phyloP scores from a whole-genome alignment of 2,888 invertebrate species.

The Conchocele bisecta region DNA sequence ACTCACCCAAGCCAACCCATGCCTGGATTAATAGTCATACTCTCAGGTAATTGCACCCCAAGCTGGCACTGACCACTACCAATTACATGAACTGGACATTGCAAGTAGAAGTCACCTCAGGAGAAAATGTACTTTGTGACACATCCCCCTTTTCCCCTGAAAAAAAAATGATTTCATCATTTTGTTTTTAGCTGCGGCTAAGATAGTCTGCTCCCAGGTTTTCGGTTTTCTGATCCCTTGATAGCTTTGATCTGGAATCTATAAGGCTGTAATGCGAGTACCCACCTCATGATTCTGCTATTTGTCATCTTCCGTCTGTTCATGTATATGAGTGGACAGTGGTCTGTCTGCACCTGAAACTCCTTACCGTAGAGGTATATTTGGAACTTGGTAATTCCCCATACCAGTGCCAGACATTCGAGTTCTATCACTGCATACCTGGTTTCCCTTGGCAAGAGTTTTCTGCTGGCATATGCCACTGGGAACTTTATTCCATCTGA shows the following conservation, averaged over 20 bases:
- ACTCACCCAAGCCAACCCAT: too few species aligned
- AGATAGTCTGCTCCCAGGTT: conserved; percentile 31
- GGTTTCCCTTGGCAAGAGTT: conserved; percentile 41
- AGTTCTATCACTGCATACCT: conserved; percentile 55
- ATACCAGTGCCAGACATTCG: conserved; percentile 57
- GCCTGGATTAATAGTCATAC: too few species aligned
- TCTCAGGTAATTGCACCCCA: too few species aligned
- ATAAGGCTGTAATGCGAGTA: conserved; percentile 38
- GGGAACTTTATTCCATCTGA: conserved; percentile 38
- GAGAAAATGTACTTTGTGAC: too few species aligned
- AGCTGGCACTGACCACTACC: too few species aligned
- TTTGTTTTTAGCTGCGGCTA: too few species aligned
- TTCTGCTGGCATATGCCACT: conserved; percentile 57
- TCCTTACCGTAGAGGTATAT: conserved; percentile 47
- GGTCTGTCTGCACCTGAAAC: conserved; percentile 59
- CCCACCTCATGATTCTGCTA: conserved; percentile 56
- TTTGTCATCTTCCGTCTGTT: conserved; percentile 42
- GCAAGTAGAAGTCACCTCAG: too few species aligned
- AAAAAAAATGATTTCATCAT: too few species aligned
- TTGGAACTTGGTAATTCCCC: conserved; percentile 48
- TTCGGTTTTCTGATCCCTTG: conserved; percentile 39
- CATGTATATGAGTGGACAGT: conserved; percentile 47
- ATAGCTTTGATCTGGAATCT: conserved; percentile 30
- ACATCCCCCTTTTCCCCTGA: too few species aligned
- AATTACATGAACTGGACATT: too few species aligned